Conservation (phyloP, 2,888 invertebrate species). For the Drosophila affinis region DNA sequence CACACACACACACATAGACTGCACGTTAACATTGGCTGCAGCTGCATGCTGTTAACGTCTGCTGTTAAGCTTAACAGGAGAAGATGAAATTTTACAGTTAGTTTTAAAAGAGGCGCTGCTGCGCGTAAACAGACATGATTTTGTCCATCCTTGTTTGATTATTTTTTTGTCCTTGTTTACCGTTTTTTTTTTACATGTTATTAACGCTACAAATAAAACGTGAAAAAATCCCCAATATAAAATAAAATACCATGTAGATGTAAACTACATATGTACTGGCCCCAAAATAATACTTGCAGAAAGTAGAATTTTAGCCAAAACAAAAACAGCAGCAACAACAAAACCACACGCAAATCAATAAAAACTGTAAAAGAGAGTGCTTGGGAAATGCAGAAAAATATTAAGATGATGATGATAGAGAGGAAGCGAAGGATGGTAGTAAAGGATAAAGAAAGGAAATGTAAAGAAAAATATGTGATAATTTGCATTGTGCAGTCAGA, state of each 20-base stretch:
- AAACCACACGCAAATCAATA: slow-evolving; percentile 18
- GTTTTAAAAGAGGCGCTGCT: slow-evolving; percentile 58
- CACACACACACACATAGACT: slow-evolving; percentile 42
- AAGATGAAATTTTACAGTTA: slow-evolving; percentile 18
- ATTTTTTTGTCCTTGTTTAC: slow-evolving; percentile 42
- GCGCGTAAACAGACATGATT: slow-evolving; percentile 54
- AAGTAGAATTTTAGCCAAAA: slow-evolving; percentile 75
- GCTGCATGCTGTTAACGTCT: slow-evolving; percentile 64
- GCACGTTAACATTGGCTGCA: slow-evolving; percentile 59
- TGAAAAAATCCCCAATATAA: slow-evolving; percentile 26
- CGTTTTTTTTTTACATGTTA: slow-evolving; percentile 43
- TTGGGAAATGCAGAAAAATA: slow-evolving; percentile 37
- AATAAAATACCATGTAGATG: slow-evolving; percentile 31
- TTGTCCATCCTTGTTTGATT: slow-evolving; percentile 33
- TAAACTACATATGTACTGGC: slow-evolving; percentile 41
- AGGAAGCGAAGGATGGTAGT: slow-evolving; percentile 34
- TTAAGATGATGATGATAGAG: slow-evolving; percentile 22
- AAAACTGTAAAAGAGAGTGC: slow-evolving; percentile 35
- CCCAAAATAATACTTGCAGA: slow-evolving; percentile 71
- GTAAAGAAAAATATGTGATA: slow-evolving; percentile 74
- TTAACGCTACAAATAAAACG: slow-evolving; percentile 48
- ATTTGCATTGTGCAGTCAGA: slow-evolving; percentile 81
- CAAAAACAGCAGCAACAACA: slow-evolving; percentile 35
- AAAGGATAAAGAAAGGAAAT: slow-evolving; percentile 28
- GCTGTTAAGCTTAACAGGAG: slow-evolving; percentile 28